Conservation (phyloP, 2,888 invertebrate genomes). For the Acronicta leporina region DNA sequence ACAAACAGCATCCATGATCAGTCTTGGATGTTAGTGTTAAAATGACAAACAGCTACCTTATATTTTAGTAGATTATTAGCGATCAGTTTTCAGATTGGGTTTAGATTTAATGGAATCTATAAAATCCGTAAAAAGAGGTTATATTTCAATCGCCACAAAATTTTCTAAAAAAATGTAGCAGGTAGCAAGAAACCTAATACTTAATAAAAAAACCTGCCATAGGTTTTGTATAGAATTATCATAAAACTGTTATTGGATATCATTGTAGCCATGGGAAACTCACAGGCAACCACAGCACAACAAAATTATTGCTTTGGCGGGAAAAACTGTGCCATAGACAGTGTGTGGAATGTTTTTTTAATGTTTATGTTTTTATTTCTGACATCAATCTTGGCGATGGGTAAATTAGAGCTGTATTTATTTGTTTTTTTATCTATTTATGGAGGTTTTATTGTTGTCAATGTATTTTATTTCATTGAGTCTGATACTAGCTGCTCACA, state of each 20-base stretch:
- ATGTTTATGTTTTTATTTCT: constrained; percentile 27
- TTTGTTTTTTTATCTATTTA: constrained; percentile 15
- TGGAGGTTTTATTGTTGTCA: constrained; percentile 11
- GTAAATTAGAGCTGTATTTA: constrained; percentile 11
- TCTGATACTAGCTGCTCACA: no score
- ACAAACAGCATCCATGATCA: no score
- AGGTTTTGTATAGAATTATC: constrained; percentile 51
- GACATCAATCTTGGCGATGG: constrained; percentile 29
- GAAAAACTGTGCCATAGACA: constrained; percentile 48
- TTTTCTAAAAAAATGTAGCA: background rate
- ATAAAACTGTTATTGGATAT: constrained; percentile 33
- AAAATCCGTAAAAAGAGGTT: no score
- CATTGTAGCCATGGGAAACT: constrained; percentile 53
- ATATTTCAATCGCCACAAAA: no score
- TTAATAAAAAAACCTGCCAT: background rate
- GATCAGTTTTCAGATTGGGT: no score
- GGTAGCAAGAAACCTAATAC: background rate
- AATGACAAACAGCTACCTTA: no score
- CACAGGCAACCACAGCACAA: constrained; percentile 62
- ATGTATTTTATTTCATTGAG: background rate
- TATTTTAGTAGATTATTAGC: no score
- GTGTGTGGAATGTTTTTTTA: constrained; percentile 30
- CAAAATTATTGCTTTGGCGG: constrained; percentile 62
- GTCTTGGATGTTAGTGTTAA: no score
- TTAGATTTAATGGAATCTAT: no score